These are phyloP conservation scores for Ditula angustiorana DNA, from an alignment of 2,888 invertebrate genomes.

Conservation along the genomic window DNA sequence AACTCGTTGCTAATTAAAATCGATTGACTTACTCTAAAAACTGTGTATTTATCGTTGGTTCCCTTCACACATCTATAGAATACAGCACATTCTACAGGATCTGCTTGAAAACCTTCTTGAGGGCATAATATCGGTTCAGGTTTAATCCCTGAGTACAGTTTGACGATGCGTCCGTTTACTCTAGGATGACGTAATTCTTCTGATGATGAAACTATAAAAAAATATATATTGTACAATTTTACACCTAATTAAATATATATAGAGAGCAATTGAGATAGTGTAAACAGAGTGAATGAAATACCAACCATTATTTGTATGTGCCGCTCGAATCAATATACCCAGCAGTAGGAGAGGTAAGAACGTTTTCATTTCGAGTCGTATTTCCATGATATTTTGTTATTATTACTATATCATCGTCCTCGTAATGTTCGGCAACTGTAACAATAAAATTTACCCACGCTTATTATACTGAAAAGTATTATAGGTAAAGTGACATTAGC, in stretches of 20 bases:
- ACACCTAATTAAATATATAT: conserved; percentile 32
- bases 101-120: conserved; percentile 89
- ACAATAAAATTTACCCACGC: conserved; percentile 29
- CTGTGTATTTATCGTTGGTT: conserved; percentile 81
- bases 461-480: neutral
- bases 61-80: conserved; percentile 91
- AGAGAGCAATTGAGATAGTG: neutral
- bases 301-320: conserved; percentile 31
- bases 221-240: conserved; percentile 39
- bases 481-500: too few species aligned
- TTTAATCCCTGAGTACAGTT: conserved; percentile 67
- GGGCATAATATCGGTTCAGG: conserved; percentile 83
- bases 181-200: conserved; percentile 53
- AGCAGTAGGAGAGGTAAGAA: conserved; percentile 16
- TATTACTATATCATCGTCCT: conserved; percentile 18
- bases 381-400: conserved; percentile 26
- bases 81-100: conserved; percentile 89
- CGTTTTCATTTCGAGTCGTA: conserved; percentile 16
- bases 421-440: conserved; percentile 1
- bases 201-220: conserved; percentile 50
- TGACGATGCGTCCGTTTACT: conserved; percentile 67
- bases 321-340: neutral
- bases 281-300: neutral
- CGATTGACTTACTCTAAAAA: conserved; percentile 76
- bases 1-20: neutral